Evolutionary conservation across 2,888 invertebrate genomes (phyloP).

Genomic region (Acanthosepion pharaonis): DNA sequence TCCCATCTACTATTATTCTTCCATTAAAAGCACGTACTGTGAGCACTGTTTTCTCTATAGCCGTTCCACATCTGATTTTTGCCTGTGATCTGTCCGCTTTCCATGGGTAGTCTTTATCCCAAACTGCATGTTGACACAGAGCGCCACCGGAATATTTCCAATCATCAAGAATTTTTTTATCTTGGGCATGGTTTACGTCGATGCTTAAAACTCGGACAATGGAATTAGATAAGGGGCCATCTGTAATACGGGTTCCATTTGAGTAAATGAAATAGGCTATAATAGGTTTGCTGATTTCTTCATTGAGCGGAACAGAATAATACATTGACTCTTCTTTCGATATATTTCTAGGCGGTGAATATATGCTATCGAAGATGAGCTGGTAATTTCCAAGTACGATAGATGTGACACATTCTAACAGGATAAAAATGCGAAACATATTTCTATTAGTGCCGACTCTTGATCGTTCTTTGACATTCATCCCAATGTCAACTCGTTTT

Average conservation of each 20-base stretch:
- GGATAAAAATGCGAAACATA: neutral
- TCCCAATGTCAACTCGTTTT: neutral
- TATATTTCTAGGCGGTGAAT: neutral
- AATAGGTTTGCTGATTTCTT: constrained; percentile 38
- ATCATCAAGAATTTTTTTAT: neutral
- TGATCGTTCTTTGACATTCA: neutral
- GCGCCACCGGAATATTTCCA: neutral
- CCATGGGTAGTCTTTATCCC: neutral
- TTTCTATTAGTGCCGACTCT: neutral
- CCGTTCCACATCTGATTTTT: neutral
- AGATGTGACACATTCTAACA: neutral
- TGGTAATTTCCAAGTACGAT: neutral
- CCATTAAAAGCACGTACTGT: neutral
- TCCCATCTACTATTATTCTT: neutral
- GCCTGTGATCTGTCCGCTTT: neutral
- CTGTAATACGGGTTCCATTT: neutral
- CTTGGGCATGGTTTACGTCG: neutral
- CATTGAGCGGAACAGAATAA: constrained; percentile 8
- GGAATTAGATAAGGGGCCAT: neutral
- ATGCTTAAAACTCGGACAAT: neutral
- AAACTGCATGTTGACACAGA: neutral
- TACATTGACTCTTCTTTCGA: neutral
- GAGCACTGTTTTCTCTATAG: neutral
- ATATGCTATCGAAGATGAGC: neutral
- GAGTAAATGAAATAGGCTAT: neutral